These are phyloP conservation scores for Sebastes miniatus DNA, from an alignment of 2,797 vertebrate species.

Conservation along the genomic window DNA sequence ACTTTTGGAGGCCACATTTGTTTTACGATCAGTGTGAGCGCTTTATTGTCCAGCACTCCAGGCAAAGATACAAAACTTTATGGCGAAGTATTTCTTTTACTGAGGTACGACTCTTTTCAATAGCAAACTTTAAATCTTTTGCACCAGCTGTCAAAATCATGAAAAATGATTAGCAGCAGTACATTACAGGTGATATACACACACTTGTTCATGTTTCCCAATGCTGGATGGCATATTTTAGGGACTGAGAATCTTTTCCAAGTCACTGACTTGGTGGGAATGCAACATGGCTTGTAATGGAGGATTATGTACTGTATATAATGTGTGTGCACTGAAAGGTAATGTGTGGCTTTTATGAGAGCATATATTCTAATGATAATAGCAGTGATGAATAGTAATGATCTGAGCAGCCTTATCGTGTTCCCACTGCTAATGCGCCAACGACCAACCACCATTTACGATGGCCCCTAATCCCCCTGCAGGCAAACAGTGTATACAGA, in stretches of 20 bases:
- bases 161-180: slow-evolving; percentile 12
- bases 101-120: slow-evolving; percentile 3
- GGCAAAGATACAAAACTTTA: not conserved
- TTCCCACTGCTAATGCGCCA: slow-evolving; percentile 32
- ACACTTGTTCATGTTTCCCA: slow-evolving; percentile 25
- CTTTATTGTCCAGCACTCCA: slow-evolving; percentile 24
- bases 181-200: slow-evolving; percentile 36
- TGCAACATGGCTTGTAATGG: slow-evolving; percentile 21
- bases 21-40: not conserved
- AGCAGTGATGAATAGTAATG: slow-evolving; percentile 47
- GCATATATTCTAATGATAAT: slow-evolving; percentile 41
- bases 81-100: slow-evolving; percentile 7
- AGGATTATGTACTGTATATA: slow-evolving; percentile 5
- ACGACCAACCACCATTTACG: slow-evolving; percentile 14
- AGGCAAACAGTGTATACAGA: slow-evolving; percentile 32
- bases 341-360: slow-evolving; percentile 25
- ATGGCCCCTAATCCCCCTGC: slow-evolving; percentile 15
- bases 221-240: slow-evolving; percentile 44
- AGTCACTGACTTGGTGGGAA: slow-evolving; percentile 11
- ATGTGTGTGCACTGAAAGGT: slow-evolving; percentile 1
- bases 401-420: slow-evolving; percentile 26
- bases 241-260: not conserved
- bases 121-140: slow-evolving; percentile 20
- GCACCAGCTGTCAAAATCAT: slow-evolving; percentile 18
- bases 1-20: not conserved